phyloP scores from a whole-genome alignment of 2,888 invertebrate genomes.

The Synergus itoensis region DNA sequence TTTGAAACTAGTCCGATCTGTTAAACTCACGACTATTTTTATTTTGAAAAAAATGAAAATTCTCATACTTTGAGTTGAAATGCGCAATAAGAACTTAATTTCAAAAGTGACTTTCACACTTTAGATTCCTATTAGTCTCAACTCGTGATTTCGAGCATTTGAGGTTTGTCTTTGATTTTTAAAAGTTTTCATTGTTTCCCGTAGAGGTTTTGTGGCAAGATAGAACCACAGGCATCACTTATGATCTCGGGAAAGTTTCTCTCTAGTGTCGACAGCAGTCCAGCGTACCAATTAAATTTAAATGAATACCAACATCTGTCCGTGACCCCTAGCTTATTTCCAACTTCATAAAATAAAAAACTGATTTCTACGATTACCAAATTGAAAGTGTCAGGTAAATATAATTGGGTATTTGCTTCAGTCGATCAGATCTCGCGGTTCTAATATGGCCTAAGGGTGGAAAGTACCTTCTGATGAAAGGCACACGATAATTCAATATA shows the following conservation, averaged over 20 bases:
- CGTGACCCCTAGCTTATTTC: conserved; percentile 9
- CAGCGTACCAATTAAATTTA: conserved; percentile 34
- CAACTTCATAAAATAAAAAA: not conserved
- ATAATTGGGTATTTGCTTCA: not conserved
- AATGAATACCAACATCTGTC: conserved; percentile 26
- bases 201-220: conserved; percentile 37
- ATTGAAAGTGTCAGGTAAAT: not conserved
- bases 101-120: not conserved
- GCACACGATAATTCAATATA: conserved; percentile 4
- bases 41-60: not conserved
- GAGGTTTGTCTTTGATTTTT: conserved; percentile 37
- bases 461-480: conserved; percentile 32
- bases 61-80: not conserved
- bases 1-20: no score
- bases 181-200: conserved; percentile 27
- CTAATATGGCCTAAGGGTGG: conserved; percentile 24
- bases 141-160: conserved; percentile 10
- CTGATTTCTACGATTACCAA: not conserved
- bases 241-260: conserved; percentile 37
- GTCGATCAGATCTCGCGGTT: not conserved
- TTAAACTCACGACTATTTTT: no score
- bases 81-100: conserved; percentile 17
- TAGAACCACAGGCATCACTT: conserved; percentile 26
- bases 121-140: not conserved
- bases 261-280: conserved; percentile 34